A percentile compares a stretch with the other conserved stretches of the same genome.
phyloP scores from a whole-genome alignment of 2,888 invertebrate species.

The Embidobia sp. region DNA sequence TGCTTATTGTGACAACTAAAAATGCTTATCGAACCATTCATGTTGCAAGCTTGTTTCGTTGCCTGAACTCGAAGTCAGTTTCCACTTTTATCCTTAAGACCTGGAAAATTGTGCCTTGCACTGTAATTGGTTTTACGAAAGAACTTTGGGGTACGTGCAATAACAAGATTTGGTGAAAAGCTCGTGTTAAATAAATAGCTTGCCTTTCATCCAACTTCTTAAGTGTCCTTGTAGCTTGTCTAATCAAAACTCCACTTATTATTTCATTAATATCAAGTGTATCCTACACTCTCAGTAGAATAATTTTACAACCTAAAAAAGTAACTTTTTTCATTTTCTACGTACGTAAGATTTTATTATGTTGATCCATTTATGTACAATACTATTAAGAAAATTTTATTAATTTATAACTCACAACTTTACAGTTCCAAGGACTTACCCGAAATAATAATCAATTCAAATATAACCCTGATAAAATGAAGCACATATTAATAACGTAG shows the following conservation, averaged over 20 bases:
- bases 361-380: too few species aligned
- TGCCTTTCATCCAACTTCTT: slow-evolving; percentile 45
- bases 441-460: too few species aligned
- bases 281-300: too few species aligned
- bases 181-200: slow-evolving; percentile 61
- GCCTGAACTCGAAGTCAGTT: slow-evolving; percentile 44
- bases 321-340: too few species aligned
- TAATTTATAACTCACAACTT: too few species aligned
- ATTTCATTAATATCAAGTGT: slow-evolving; percentile 27
- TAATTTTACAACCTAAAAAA: too few species aligned
- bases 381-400: too few species aligned
- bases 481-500: too few species aligned
- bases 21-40: slow-evolving; percentile 45
- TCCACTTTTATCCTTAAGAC: slow-evolving; percentile 49
- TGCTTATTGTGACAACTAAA: slow-evolving; percentile 36
- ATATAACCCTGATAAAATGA: too few species aligned
- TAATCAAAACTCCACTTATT: slow-evolving; percentile 53
- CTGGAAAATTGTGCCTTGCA: slow-evolving; percentile 58
- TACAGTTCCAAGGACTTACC: too few species aligned
- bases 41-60: slow-evolving; percentile 27
- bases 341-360: too few species aligned
- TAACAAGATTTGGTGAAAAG: slow-evolving; percentile 59
- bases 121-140: slow-evolving; percentile 59
- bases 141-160: slow-evolving; percentile 58
- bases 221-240: slow-evolving; percentile 49